Evolutionary conservation across 2,113 vertebrate genomes (phyloP).

Genomic region (Epinephelus moara): DNA sequence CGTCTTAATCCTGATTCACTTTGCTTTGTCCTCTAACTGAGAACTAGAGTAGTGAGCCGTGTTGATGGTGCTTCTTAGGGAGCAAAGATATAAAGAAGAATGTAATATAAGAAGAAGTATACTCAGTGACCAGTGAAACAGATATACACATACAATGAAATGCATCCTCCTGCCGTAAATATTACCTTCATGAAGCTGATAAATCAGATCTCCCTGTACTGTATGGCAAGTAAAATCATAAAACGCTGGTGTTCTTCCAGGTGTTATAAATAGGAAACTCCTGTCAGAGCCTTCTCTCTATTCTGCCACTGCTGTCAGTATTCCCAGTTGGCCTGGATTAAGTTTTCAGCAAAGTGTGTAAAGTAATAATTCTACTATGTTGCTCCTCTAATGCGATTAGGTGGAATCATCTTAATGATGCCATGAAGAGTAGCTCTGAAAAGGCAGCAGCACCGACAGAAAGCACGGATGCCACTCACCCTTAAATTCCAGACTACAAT

Average conservation of each 20-base stretch:
- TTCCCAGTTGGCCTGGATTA: conserved; percentile 69
- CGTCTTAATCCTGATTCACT: conserved; percentile 40
- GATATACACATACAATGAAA: background rate
- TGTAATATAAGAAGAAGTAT: background rate
- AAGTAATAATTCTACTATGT: conserved; percentile 60
- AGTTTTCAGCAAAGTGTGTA: conserved; percentile 38
- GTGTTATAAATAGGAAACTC: conserved; percentile 24
- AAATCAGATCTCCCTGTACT: background rate
- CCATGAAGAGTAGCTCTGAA: conserved; percentile 52
- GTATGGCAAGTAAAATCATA: background rate
- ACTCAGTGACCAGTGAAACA: background rate
- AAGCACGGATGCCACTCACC: conserved; percentile 14
- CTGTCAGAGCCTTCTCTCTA: conserved; percentile 10
- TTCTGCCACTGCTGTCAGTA: conserved; percentile 39
- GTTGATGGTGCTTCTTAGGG: background rate
- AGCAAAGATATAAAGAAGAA: background rate
- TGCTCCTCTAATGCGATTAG: conserved; percentile 73
- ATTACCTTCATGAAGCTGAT: background rate
- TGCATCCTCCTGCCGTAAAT: background rate
- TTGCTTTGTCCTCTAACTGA: conserved; percentile 48
- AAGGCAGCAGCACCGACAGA: conserved; percentile 17
- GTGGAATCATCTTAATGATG: conserved; percentile 66
- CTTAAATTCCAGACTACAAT: conserved; percentile 3
- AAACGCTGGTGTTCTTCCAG: conserved; percentile 13
- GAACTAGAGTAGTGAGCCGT: background rate